phyloP scores from a whole-genome alignment of 2,113 vertebrate genomes.

The Gadus chalcogrammus region DNA sequence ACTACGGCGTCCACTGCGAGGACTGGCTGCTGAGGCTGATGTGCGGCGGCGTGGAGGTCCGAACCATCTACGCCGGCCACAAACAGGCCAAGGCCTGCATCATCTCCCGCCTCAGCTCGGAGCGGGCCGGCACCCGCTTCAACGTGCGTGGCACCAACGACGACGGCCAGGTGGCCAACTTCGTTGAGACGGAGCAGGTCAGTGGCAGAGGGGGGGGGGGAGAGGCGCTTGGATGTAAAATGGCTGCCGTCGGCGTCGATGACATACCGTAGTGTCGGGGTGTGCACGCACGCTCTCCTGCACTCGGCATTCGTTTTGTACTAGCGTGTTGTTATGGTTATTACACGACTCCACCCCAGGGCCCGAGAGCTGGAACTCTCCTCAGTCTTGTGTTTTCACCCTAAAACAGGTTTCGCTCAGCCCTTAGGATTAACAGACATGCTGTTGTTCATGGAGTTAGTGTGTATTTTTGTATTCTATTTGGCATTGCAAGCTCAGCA shows the following conservation, averaged over 20 bases:
- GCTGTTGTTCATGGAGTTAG: not conserved
- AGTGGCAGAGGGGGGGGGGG: not conserved
- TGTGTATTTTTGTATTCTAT: no score
- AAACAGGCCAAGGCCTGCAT: constrained; percentile 98
- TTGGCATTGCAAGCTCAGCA: not conserved
- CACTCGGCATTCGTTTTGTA: not conserved
- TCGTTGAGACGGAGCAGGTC: constrained; percentile 98
- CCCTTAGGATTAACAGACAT: not conserved
- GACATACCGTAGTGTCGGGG: not conserved
- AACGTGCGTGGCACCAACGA: constrained; percentile 97
- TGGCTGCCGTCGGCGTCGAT: no score
- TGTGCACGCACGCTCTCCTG: not conserved
- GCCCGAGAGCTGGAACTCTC: no score
- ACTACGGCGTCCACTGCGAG: constrained; percentile 95
- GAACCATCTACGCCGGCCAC: constrained; percentile 96
- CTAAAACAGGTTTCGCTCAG: not conserved
- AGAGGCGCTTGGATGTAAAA: no score
- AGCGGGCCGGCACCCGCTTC: constrained; percentile 92
- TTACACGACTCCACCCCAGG: no score
- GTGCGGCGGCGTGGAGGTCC: constrained; percentile 96
- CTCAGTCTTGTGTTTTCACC: not conserved
- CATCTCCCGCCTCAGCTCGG: constrained; percentile 94
- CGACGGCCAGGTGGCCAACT: constrained; percentile 95
- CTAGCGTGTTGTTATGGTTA: no score
- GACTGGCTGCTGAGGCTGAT: constrained; percentile 94